A percentile compares a stretch with the other conserved stretches of the same genome.
Evolutionary conservation across 2,113 vertebrate genomes (phyloP).

Genomic region (Triplophysa siluroides): DNA sequence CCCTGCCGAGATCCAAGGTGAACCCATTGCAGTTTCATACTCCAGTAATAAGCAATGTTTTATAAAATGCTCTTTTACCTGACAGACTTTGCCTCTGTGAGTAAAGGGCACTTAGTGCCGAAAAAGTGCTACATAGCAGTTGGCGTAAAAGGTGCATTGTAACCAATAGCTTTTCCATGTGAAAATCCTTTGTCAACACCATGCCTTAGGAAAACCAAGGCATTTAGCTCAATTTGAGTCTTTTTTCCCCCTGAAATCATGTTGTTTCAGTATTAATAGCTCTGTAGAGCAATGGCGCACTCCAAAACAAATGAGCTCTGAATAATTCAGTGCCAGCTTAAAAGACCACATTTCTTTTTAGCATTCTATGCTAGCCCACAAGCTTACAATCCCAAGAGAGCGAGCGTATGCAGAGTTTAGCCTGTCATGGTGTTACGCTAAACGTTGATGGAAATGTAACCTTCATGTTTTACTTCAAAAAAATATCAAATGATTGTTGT

Average conservation of each 20-base stretch:
- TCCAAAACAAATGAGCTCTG: constrained; percentile 16
- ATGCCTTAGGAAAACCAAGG: constrained; percentile 5
- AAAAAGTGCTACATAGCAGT: neutral
- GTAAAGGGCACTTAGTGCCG: neutral
- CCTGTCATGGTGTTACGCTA: neutral
- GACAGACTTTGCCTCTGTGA: neutral
- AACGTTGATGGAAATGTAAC: neutral
- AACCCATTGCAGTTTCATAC: neutral
- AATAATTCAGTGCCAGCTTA: constrained; percentile 41
- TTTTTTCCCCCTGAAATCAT: constrained; percentile 1
- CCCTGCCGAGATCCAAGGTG: neutral
- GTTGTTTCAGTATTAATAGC: constrained; percentile 31
- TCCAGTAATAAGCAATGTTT: neutral
- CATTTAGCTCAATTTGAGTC: constrained; percentile 13
- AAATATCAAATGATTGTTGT: neutral
- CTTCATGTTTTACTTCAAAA: neutral
- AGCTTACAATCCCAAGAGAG: constrained; percentile 6
- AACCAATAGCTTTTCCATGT: neutral
- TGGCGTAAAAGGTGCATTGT: neutral
- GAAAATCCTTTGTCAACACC: neutral
- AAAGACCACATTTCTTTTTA: constrained; percentile 26
- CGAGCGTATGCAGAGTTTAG: neutral
- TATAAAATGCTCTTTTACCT: neutral
- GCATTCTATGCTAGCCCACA: constrained; percentile 13
- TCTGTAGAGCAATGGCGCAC: constrained; percentile 15